phyloP scores from a whole-genome alignment of 37 sponge, comb jelly and placozoan genomes.

The Beroe forskalii region DNA sequence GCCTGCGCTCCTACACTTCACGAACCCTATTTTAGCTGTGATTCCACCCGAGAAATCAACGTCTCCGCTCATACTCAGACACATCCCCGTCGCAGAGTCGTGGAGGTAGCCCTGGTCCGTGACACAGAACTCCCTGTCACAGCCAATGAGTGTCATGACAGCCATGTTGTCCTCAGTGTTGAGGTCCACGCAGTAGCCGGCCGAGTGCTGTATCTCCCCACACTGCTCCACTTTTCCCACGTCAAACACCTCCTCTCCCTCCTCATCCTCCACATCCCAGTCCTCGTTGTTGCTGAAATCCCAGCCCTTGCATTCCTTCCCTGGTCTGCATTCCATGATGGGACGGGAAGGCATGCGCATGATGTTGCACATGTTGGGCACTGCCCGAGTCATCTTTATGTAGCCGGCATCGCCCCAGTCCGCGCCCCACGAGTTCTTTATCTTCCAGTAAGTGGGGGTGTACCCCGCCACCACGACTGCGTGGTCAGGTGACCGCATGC shows the following conservation, averaged over 20 bases:
- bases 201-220: background rate
- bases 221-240: background rate
- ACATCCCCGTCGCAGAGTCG: background rate
- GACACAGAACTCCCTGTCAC: constrained; percentile 24
- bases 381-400: constrained; percentile 6
- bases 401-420: constrained; percentile 16
- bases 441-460: background rate
- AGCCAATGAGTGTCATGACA: background rate
- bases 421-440: constrained; percentile 26
- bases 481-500: background rate
- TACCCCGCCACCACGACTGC: background rate
- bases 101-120: constrained; percentile 3
- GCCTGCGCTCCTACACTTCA: too few relatives aligned
- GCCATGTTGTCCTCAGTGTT: background rate
- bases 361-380: constrained; percentile 12
- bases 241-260: background rate
- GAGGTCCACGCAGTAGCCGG: background rate
- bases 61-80: too few relatives aligned
- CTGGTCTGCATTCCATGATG: background rate
- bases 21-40: too few relatives aligned
- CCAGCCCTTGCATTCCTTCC: background rate
- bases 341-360: background rate
- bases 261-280: background rate
- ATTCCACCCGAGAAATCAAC: too few relatives aligned
- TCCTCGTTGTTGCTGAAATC: background rate